Evolutionary conservation across 1,140 invertebrate species (phyloP).

Genomic region (Drosophila arizonae): DNA sequence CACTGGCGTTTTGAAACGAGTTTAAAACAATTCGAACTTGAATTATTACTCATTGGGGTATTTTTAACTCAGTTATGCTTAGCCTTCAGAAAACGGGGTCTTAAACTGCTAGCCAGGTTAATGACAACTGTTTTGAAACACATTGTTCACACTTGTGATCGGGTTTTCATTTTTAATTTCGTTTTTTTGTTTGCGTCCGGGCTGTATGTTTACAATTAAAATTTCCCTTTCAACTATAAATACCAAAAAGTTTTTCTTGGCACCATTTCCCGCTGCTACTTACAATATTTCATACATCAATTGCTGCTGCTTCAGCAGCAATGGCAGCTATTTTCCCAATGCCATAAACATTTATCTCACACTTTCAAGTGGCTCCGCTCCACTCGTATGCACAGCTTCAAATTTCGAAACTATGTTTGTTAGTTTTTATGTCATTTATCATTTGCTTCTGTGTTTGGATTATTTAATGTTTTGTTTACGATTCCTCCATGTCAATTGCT

Average conservation of each 20-base stretch:
- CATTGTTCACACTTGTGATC: constrained; percentile 12
- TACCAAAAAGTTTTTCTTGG: constrained; percentile 10
- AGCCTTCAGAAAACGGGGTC: constrained; percentile 56
- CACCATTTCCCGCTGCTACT: neutral
- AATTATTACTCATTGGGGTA: constrained; percentile 10
- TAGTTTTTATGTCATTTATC: constrained; percentile 65
- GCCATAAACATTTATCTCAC: constrained; percentile 13
- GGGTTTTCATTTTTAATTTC: neutral
- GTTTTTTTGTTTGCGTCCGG: neutral
- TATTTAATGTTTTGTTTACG: constrained; percentile 59
- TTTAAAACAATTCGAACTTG: constrained; percentile 10
- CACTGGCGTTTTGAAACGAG: constrained; percentile 1
- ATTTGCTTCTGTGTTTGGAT: constrained; percentile 48
- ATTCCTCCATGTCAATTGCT: constrained; percentile 13
- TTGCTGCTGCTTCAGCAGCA: neutral
- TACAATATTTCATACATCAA: constrained; percentile 23
- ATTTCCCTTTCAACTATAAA: constrained; percentile 28
- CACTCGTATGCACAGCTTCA: constrained; percentile 6
- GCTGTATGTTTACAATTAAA: constrained; percentile 27
- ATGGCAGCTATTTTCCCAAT: neutral
- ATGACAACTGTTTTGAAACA: constrained; percentile 32
- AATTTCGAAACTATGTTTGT: constrained; percentile 28
- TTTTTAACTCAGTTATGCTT: constrained; percentile 26
- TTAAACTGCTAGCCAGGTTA: constrained; percentile 63
- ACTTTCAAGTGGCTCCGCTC: constrained; percentile 24